Evolutionary conservation across 2,888 invertebrate species (phyloP), one percentile per base, ranked within the genome.

Genomic region (Thyatira batis): DNA sequence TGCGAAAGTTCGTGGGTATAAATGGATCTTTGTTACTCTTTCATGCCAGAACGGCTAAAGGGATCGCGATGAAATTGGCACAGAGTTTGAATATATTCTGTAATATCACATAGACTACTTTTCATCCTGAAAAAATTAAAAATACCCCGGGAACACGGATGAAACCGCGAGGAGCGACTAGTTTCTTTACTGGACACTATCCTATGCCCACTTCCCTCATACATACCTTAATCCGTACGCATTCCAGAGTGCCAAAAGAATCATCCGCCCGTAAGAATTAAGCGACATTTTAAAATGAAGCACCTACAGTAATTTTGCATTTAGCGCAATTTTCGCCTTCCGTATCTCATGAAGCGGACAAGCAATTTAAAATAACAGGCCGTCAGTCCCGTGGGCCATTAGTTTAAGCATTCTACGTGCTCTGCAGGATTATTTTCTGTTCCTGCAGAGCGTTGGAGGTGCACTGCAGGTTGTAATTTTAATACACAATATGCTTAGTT

Each of bases 361-460:
- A 45, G 55, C 67, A 68, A 73, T 70, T 69, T 69, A 68, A 69
- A 73, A 75, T 75, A 71, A 69, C 72, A 69, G 69, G 63, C 58
- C 62, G 30, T 17, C 54, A 60, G 61, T 25, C 57, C 58, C 60
- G 52, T 51, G 49, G 52, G 52, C 65, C 63, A 75, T 74, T 74
- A 69, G 70, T 66, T 67, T 63, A 59, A 69, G 67, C 61, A 60
- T 66, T 67, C 49, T 30, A 51, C 45, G 39, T 39, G 49, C 25
- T 20, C 43, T 57, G 48, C 30, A 50, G 13, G 51, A 50, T 30
- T 53, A 57, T 50, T 54, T 45, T 13, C 51, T 45, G 44, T 13
- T 23, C 13, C 43, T 20, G 30, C 11, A 23, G 11, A 45, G 21
- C 20, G 46, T 46, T 23, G 33, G 46, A 46, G 45, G 21, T 33